Evolutionary conservation across 2,888 invertebrate genomes (phyloP), one percentile per base, ranked within the genome.

Genomic region (Amblyteles armatorius): DNA sequence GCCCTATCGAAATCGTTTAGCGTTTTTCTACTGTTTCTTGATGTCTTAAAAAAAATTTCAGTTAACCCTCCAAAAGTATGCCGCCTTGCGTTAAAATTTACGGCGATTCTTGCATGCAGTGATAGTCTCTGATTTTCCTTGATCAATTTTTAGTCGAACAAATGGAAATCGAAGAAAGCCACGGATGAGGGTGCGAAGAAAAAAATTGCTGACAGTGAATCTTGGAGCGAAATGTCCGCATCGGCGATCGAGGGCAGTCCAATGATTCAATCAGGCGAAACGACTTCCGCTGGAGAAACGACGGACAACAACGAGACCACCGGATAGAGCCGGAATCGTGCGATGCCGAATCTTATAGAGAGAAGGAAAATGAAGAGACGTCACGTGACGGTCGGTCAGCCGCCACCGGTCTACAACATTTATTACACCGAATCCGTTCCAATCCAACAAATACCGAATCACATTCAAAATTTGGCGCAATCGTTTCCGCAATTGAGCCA

Each of bases 271-370:
- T 81, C 69, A n/a, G 72, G 22, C 52, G n/a, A 63, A 84, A 79
- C 80, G 6, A 83, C 68, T 60, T 87, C 88, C 0, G 60, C 81
- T 0, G 88, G 87, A 36, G 90, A 90, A 68, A 88, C 86, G 0
- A 87, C 89, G 9, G 89, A 90, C 74, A 88, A 90, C 26, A 87
- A 89, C 82, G 87, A 88, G 57, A 87, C 79, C 29, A 86, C 79
- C n/a, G 83, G 82, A n/a, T 89, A 82, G 86, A 68, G 16, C 5
- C 40, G 9, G 22, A 4, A 36, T 3, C 68, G n/a, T 36, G 67
- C 33, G 4, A 88, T 88, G 88, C 87, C 87, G 29, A 86, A 83
- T 82, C 77, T 87, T 9, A 74, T 86, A n/a, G 82, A 86, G 60
- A 85, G 88, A 67, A 84, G 88, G 68, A 86, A 84, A 71, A 82